Conservation (phyloP, 2,113 vertebrate genomes). For the Solea senegalensis region DNA sequence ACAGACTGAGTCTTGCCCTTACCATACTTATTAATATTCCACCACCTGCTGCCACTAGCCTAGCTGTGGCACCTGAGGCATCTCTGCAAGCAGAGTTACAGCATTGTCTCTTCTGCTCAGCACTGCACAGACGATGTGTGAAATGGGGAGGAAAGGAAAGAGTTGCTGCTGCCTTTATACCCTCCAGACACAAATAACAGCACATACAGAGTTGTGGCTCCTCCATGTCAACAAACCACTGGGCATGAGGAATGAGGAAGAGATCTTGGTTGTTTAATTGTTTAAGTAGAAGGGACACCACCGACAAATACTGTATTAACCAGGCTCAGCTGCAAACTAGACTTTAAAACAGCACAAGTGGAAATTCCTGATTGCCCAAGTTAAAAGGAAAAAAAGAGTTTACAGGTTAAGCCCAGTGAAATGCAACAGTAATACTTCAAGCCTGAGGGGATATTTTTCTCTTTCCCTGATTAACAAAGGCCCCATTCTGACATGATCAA, state of each 20-base stretch:
- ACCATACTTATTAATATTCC: slow-evolving; percentile 48
- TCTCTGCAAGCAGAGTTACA: slow-evolving; percentile 47
- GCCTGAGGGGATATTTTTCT: slow-evolving; percentile 47
- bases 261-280: background rate
- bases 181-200: slow-evolving; percentile 14
- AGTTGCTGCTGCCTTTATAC: slow-evolving; percentile 37
- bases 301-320: too few species aligned
- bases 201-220: slow-evolving; percentile 10
- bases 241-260: background rate
- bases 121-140: slow-evolving; percentile 23
- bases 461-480: slow-evolving; percentile 71
- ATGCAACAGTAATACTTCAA: slow-evolving; percentile 56
- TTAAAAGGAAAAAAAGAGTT: background rate
- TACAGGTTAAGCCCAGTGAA: slow-evolving; percentile 46
- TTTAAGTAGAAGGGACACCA: background rate
- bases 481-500: slow-evolving; percentile 72
- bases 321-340: too few species aligned
- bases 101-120: slow-evolving; percentile 58
- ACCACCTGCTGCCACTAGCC: slow-evolving; percentile 59
- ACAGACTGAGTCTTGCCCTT: slow-evolving; percentile 33
- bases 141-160: slow-evolving; percentile 26
- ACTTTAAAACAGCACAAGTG: too few species aligned
- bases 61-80: slow-evolving; percentile 54
- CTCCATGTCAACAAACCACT: slow-evolving; percentile 6
- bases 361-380: background rate